phyloP scores from a whole-genome alignment of 2,888 invertebrate genomes.

The Aporophyla nigra region DNA sequence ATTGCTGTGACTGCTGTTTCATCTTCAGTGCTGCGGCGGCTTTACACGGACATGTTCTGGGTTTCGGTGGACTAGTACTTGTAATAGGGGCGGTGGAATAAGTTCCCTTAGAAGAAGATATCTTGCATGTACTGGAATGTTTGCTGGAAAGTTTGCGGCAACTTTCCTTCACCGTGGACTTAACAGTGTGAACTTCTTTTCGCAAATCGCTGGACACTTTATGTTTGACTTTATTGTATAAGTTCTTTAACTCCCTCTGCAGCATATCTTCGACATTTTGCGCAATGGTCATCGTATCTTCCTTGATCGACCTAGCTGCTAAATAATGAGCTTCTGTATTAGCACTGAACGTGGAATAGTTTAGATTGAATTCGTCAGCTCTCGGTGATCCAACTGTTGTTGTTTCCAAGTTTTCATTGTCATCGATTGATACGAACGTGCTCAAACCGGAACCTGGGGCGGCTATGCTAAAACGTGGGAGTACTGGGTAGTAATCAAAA shows the following conservation, averaged over 20 bases:
- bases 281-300: constrained; percentile 69
- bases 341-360: constrained; percentile 7
- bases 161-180: constrained; percentile 55
- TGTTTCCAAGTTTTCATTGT: constrained; percentile 46
- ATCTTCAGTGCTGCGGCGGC: neutral
- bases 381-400: constrained; percentile 35
- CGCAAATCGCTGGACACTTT: constrained; percentile 70
- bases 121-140: neutral
- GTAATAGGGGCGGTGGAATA: neutral
- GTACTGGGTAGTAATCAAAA: constrained; percentile 68
- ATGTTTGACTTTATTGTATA: constrained; percentile 74
- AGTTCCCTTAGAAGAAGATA: neutral
- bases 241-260: constrained; percentile 73
- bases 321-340: constrained; percentile 59
- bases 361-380: constrained; percentile 34
- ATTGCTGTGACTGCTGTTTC: neutral
- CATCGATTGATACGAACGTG: constrained; percentile 57
- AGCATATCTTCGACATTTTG: constrained; percentile 72
- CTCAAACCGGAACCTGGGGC: constrained; percentile 47
- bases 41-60: constrained; percentile 16
- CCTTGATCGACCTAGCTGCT: constrained; percentile 69
- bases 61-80: neutral
- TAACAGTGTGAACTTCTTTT: constrained; percentile 67
- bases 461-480: constrained; percentile 53
- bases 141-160: constrained; percentile 13